A percentile compares a stretch with the other conserved stretches of the same genome.
Evolutionary conservation across 92 coral and sea anemone species (phyloP).

Genomic region (Parazoanthus swiftii): DNA sequence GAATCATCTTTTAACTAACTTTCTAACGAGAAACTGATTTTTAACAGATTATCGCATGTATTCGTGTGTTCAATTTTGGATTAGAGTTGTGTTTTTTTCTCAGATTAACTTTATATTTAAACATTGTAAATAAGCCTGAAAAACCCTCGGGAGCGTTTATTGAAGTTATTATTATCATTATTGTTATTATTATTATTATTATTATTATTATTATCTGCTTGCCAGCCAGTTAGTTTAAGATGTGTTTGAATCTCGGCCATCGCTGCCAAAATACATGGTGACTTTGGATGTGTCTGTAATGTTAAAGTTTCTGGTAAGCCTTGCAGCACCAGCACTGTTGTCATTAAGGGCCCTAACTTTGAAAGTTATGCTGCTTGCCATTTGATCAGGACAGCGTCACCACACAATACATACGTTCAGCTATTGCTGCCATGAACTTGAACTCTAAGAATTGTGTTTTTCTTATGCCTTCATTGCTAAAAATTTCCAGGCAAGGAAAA

Average conservation of each 20-base stretch:
- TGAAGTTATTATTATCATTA: too few species aligned
- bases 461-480: slow-evolving; percentile 33
- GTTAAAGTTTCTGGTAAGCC: background rate
- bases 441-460: slow-evolving; percentile 39
- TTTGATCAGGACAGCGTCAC: slow-evolving; percentile 46
- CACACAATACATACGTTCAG: slow-evolving; percentile 46
- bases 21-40: too few species aligned
- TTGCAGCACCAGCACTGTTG: background rate
- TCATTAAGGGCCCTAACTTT: slow-evolving; percentile 43
- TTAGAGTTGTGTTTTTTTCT: too few species aligned
- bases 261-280: slow-evolving; percentile 38
- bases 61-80: too few species aligned
- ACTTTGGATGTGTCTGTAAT: slow-evolving; percentile 27
- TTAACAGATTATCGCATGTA: too few species aligned
- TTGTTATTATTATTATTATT: too few species aligned
- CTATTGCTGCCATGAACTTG: slow-evolving; percentile 33
- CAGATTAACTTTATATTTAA: too few species aligned
- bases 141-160: too few species aligned
- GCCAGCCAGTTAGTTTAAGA: slow-evolving; percentile 34
- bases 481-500: slow-evolving; percentile 43
- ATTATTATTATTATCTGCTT: background rate
- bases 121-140: too few species aligned
- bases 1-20: too few species aligned
- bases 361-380: slow-evolving; percentile 47
- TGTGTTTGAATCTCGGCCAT: slow-evolving; percentile 32